Evolutionary conservation across 2,888 invertebrate genomes (phyloP).

Genomic region (Andrena camellia): DNA sequence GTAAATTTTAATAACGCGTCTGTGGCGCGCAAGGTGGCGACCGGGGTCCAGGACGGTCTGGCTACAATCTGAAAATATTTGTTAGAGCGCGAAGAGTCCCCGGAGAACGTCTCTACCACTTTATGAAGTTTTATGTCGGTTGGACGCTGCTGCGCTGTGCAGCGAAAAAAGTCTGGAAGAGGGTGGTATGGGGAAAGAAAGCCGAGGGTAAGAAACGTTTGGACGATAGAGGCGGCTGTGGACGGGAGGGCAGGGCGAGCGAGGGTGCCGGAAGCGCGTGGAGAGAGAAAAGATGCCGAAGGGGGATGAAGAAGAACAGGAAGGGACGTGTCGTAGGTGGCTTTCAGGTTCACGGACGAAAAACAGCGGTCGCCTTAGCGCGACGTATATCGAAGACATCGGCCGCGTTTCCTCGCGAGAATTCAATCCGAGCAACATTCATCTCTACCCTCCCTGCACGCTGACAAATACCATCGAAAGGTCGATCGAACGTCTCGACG

Average conservation of each 20-base stretch:
- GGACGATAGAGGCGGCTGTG: conserved; percentile 42
- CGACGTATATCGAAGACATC: conserved; percentile 47
- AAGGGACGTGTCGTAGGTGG: conserved; percentile 32
- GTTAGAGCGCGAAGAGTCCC: conserved; percentile 65
- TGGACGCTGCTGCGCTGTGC: conserved; percentile 47
- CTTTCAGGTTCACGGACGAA: conserved; percentile 50
- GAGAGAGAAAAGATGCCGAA: conserved; percentile 7
- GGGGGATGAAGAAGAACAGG: conserved; percentile 39
- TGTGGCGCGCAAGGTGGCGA: conserved; percentile 38
- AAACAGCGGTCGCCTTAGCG: conserved; percentile 38
- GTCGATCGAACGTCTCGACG: neutral
- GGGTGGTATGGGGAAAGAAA: conserved; percentile 21
- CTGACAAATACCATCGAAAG: neutral
- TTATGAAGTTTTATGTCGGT: conserved; percentile 75
- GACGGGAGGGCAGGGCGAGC: conserved; percentile 10
- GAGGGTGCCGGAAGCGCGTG: neutral
- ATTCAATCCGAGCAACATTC: conserved; percentile 55
- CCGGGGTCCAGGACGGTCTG: conserved; percentile 17
- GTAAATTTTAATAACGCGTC: conserved; percentile 73
- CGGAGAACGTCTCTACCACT: conserved; percentile 62
- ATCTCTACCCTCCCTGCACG: neutral
- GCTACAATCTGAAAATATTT: conserved; percentile 73
- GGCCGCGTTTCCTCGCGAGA: conserved; percentile 44
- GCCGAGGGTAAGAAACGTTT: conserved; percentile 55
- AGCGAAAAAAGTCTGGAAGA: conserved; percentile 4